Evolutionary conservation across 1,140 invertebrate species (phyloP).

Genomic region (Popillia japonica): DNA sequence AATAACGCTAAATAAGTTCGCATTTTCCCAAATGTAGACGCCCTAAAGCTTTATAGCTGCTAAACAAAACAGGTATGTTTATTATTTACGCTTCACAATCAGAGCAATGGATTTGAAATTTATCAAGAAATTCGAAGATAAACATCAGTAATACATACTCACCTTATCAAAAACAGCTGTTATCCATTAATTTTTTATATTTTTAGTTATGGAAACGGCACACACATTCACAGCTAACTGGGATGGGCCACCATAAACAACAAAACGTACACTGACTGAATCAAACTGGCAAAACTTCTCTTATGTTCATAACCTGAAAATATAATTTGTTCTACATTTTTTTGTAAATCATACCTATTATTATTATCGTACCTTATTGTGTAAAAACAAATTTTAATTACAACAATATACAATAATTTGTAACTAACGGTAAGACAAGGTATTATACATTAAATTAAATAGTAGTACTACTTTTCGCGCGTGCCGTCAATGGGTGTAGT

Average conservation of each 20-base stretch:
- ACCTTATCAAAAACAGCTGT: slow-evolving; percentile 8
- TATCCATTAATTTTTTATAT: slow-evolving; percentile 11
- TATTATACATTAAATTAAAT: not conserved
- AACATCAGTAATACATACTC: not conserved
- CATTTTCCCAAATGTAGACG: no score
- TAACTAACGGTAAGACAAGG: not conserved
- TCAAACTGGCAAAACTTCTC: not conserved
- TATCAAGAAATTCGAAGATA: not conserved
- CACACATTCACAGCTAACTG: slow-evolving; percentile 40
- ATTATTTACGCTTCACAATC: not conserved
- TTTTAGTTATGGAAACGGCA: slow-evolving; percentile 15
- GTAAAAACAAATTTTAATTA: not conserved
- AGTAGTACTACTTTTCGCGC: slow-evolving; percentile 42
- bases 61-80: not conserved
- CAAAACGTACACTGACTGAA: slow-evolving; percentile 21
- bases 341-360: slow-evolving; percentile 3
- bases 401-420: not conserved
- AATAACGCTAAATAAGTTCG: not conserved
- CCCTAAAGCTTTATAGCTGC: not conserved
- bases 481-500: slow-evolving; percentile 32
- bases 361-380: slow-evolving; percentile 29
- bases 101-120: not conserved
- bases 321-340: slow-evolving; percentile 35
- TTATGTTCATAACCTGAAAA: slow-evolving; percentile 30
- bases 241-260: slow-evolving; percentile 42